These are phyloP conservation scores for Mastomys coucha DNA, from an alignment of 2,113 vertebrate species.

Conservation along the genomic window DNA sequence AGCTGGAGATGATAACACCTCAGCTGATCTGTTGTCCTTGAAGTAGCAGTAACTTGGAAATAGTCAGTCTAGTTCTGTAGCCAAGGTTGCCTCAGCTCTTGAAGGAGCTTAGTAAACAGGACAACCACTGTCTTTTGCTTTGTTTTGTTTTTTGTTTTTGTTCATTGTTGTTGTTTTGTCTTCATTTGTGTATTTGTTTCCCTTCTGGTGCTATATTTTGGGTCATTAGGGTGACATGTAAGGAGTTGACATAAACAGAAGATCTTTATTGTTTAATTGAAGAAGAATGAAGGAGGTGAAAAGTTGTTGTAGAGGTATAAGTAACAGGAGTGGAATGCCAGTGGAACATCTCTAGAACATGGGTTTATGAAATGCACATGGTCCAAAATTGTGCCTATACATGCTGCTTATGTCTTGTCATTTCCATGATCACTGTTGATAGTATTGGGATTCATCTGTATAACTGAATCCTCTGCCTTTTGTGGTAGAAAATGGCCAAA, in stretches of 20 bases:
- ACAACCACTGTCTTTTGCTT: background rate
- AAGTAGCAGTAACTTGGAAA: background rate
- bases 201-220: background rate
- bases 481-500: background rate
- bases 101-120: background rate
- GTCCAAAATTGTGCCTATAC: background rate
- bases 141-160: too few species aligned
- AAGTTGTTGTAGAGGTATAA: background rate
- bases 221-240: background rate
- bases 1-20: background rate
- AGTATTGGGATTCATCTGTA: background rate
- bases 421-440: background rate
- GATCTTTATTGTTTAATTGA: background rate
- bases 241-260: background rate
- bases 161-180: too few species aligned
- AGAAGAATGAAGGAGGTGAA: background rate
- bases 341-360: background rate
- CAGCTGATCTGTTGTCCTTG: background rate
- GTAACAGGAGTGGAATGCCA: background rate
- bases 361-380: background rate
- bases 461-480: background rate
- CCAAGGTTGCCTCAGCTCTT: background rate
- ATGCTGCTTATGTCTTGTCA: background rate
- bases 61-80: background rate
- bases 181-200: too few species aligned